Base-by-base conservation (phyloP, 2,888 invertebrate genomes). In the Monoplex corrugatus region DNA sequence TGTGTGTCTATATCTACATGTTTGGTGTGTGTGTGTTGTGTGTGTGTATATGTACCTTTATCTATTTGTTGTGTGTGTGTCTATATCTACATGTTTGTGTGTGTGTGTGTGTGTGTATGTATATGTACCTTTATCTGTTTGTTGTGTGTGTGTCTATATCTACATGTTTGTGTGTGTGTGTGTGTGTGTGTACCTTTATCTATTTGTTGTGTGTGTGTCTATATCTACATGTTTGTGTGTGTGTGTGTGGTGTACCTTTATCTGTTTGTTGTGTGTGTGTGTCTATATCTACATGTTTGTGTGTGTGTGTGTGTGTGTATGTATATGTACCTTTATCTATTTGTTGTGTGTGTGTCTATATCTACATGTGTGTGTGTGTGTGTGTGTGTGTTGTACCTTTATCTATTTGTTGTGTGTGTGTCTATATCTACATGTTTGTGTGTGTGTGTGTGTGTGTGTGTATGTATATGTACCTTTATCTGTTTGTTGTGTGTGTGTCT, bases 401-500 rank as follows among this genome's bases (percentile, higher is more conserved):
- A 5, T 75, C 0, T 75, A 2, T 75, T 5, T 75, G 75, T 75
- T 75, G 75, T 75, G 75, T 75, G 35, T 23, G 32, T 3, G 3
- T 5, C 5, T 32, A n/a, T 72, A 35, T 72, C 5, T 72, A 6
- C 35, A 35, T 72, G 72, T 32, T n/a, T 72, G 19, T 72, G 72
- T 72, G 32, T 72, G 72, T 72, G 72, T 72, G 72, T 32, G 72
- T 72, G 72, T 8, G n/a, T n/a, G n/a, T n/a, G n/a, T n/a, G n/a
- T n/a, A n/a, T n/a, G n/a, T n/a, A n/a, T n/a, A 72, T 32, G 16
- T 16, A 16, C 10, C 28, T 19, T 68, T 3, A 68, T 68, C 5
- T 68, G 63, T n/a, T 23, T 28, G 28, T 68, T 5, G 16, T 68
- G 16, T 68, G 13, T 68, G 63, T 68, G 63, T 68, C 3, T n/a